Base-by-base conservation (phyloP, 2,797 vertebrate genomes). In the Lagodon rhomboides region DNA sequence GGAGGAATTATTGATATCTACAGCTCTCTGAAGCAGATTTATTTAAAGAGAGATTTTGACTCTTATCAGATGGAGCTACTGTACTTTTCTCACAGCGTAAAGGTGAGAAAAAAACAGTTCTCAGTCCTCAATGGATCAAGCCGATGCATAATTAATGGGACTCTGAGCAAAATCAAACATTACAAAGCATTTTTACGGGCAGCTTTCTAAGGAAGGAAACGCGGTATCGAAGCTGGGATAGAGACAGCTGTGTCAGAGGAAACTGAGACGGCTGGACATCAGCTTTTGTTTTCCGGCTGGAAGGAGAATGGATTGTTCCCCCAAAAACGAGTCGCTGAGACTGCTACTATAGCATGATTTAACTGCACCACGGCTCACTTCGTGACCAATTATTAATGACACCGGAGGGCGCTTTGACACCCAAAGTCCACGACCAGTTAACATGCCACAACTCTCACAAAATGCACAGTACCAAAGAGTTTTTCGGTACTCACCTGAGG, bases 401-500 rank as follows among this genome's bases (percentile, higher is more conserved):
- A 43, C 23, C 34, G 44, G 44, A 16, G 43, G 70, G 25, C 11
- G 5, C 59, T 51, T 18, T 58, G 22, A 78, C 47, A 41, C 51
- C 38, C 51, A 47, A 72, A 82, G 47, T 73, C 80, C 2, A 69
- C 16, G 41, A 54, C 2, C 20, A 46, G 15, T 61, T 55, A 15
- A 15, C 15, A 71, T 23, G 38, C 58, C 49, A 17, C 50, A 73
- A 23, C 41, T 30, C 34, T 20, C 12, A 27, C 7, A 60, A 69
- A 59, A 62, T 13, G 11, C 46, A 47, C 34, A 55, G 43, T 17
- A 16, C 3, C 43, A 67, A 79, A 60, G 23, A 65, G 41, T 54
- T 79, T 66, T 34, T 61, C 30, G 66, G 79, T 60, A 89, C 94
- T 93, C 84, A 95, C 94, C 92, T 92, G 71, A 94, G 85, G 83